These are phyloP conservation scores for Dicentrarchus labrax DNA, from an alignment of 2,113 vertebrate genomes.

Conservation along the genomic window DNA sequence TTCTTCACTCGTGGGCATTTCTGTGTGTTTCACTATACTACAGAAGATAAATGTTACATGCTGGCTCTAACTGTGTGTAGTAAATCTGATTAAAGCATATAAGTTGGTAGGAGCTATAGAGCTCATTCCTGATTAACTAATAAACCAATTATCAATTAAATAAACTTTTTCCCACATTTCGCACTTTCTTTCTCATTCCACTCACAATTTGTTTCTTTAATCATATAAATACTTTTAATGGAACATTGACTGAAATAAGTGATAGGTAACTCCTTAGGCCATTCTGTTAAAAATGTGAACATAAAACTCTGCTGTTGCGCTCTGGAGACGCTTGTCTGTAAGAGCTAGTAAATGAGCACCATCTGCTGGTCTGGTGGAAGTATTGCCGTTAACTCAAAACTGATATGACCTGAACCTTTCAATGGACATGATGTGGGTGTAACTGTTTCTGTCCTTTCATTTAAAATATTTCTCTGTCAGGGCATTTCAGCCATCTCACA, in stretches of 20 bases:
- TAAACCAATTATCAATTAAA: not conserved
- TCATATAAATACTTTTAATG: not conserved
- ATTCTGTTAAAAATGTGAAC: not conserved
- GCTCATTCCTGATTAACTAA: not conserved
- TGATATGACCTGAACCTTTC: not conserved
- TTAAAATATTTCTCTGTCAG: not conserved
- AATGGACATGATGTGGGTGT: not conserved
- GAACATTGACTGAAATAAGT: not conserved
- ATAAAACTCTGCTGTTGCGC: not conserved
- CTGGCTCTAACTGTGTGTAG: too few species aligned
- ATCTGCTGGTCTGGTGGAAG: constrained; percentile 64
- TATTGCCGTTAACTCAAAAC: not conserved
- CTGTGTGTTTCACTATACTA: not conserved
- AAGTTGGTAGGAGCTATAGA: not conserved
- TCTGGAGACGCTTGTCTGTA: not conserved
- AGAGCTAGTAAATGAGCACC: constrained; percentile 63
- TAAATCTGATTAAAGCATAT: not conserved
- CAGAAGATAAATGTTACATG: too few species aligned
- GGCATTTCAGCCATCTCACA: not conserved
- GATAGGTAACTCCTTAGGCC: not conserved
- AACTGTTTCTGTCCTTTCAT: not conserved
- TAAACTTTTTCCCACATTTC: not conserved
- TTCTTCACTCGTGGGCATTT: not conserved
- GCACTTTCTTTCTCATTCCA: not conserved
- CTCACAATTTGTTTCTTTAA: not conserved